Conservation (phyloP, 2,888 invertebrate species). For the Phengaris alcon region DNA sequence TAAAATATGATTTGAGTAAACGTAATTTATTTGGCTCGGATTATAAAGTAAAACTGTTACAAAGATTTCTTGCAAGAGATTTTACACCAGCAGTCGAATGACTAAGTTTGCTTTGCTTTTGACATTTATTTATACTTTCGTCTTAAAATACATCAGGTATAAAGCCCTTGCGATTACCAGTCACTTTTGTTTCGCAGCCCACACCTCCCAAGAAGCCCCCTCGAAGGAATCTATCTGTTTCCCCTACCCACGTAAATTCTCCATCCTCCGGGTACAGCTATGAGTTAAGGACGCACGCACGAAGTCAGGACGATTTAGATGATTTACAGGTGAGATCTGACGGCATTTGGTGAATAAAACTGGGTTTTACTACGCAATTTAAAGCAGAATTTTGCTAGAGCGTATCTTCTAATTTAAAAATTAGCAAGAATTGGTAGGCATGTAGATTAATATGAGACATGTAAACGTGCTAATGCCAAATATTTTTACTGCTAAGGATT, state of each 20-base stretch:
- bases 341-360: neutral
- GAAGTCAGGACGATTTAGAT: constrained; percentile 85
- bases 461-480: too few species aligned
- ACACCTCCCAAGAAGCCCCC: constrained; percentile 95
- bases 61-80: neutral
- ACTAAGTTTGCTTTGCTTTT: neutral
- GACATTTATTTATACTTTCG: neutral
- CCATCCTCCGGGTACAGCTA: constrained; percentile 77
- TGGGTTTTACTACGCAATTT: neutral
- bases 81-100: neutral
- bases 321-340: constrained; percentile 74
- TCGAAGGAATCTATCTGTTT: constrained; percentile 89
- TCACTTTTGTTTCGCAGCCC: constrained; percentile 73
- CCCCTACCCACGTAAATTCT: constrained; percentile 87
- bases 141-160: neutral
- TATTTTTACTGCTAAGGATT: too few species aligned
- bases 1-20: neutral
- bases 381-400: neutral
- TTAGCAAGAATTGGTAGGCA: too few species aligned
- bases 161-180: constrained; percentile 32
- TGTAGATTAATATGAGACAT: too few species aligned
- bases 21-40: neutral
- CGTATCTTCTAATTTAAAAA: neutral
- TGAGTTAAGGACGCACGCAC: constrained; percentile 82
- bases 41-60: neutral